Evolutionary conservation across 2,113 vertebrate genomes (phyloP).

Genomic region (Apodemus sylvaticus): DNA sequence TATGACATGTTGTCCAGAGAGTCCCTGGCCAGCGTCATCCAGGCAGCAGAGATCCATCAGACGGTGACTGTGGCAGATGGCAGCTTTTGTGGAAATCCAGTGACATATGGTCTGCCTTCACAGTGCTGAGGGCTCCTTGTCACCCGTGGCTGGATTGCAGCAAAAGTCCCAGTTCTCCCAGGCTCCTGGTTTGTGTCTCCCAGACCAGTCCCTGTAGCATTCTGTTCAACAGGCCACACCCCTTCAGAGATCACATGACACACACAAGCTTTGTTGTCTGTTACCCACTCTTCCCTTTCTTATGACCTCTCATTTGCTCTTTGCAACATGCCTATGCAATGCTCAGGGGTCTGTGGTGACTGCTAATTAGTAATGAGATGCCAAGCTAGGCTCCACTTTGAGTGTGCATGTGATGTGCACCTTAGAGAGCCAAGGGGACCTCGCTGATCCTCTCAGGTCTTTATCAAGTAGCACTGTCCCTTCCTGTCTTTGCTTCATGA

Average conservation of each 20-base stretch:
- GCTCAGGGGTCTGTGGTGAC: neutral
- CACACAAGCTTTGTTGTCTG: accelerated
- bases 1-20: neutral
- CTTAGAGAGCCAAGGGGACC: no score
- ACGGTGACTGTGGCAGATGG: constrained; percentile 46
- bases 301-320: neutral
- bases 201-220: neutral
- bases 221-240: neutral
- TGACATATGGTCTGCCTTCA: constrained; percentile 45
- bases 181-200: neutral
- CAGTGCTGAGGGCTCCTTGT: neutral
- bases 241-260: neutral
- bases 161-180: neutral
- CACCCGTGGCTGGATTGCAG: constrained; percentile 3
- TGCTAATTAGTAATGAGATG: neutral
- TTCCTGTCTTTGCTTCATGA: accelerated
- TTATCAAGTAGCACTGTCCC: neutral
- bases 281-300: neutral
- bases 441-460: accelerated
- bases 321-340: accelerated
- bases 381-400: no score
- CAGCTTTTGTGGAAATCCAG: constrained; percentile 40
- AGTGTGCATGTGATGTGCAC: neutral
- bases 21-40: constrained; percentile 4
- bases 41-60: neutral